Percentiles rank a stretch among this genome's conserved stretches.
Conservation (phyloP, 2,797 vertebrate species). For the Lindbergichthys nudifrons region DNA sequence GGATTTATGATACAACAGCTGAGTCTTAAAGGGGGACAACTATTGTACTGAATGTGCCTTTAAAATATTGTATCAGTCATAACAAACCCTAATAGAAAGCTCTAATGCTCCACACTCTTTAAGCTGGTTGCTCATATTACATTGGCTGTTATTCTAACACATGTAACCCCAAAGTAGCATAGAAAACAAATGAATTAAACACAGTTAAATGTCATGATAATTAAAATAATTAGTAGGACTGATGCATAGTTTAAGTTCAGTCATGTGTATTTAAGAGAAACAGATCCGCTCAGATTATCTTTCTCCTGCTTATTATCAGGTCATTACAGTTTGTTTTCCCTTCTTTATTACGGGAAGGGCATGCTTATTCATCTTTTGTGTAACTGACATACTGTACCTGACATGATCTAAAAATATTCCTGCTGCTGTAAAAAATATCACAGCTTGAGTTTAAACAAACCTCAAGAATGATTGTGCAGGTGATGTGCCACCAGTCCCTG, state of each 20-base stretch:
- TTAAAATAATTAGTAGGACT: slow-evolving; percentile 17
- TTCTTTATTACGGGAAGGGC: not conserved
- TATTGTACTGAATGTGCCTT: slow-evolving; percentile 85
- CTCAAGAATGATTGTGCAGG: slow-evolving; percentile 23
- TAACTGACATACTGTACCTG: slow-evolving; percentile 31
- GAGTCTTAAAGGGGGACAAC: slow-evolving; percentile 60
- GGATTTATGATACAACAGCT: slow-evolving; percentile 55
- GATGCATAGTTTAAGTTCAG: slow-evolving; percentile 9
- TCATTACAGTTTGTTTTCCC: slow-evolving; percentile 7
- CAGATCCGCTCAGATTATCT: slow-evolving; percentile 25
- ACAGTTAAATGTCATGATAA: slow-evolving; percentile 17
- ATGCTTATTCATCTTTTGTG: not conserved
- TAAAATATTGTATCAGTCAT: slow-evolving; percentile 70
- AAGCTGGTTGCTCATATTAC: not conserved
- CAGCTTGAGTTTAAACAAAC: slow-evolving; percentile 26
- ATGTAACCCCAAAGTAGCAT: slow-evolving; percentile 15
- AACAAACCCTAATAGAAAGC: slow-evolving; percentile 11
- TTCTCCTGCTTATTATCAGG: slow-evolving; percentile 2
- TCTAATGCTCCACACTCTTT: not conserved
- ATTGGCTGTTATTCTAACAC: slow-evolving; percentile 7
- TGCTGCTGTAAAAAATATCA: not conserved
- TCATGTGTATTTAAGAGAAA: slow-evolving; percentile 24
- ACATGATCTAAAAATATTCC: slow-evolving; percentile 22
- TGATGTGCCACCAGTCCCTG: slow-evolving; percentile 32
- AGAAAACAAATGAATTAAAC: not conserved